Base-by-base conservation (phyloP, 2,113 vertebrate genomes). In the Anoura caudifer region DNA sequence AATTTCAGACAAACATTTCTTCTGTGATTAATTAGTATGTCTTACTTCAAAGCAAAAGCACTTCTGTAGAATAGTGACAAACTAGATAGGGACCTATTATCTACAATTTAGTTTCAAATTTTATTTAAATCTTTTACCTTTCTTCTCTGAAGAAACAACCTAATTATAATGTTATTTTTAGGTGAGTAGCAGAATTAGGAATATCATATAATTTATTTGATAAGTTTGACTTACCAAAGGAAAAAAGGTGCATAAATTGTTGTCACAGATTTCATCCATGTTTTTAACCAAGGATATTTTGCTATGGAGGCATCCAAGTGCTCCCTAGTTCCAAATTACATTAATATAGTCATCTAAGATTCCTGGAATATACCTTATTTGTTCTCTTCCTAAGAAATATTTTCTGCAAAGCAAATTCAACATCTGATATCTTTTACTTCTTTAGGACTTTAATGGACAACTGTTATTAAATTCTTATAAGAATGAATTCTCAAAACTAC, bases 11-110 rank as follows among this genome's bases (percentile, higher is more conserved):
- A 50, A 56, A 86, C 14, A 67, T 87, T 36, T 91, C 47, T 83
- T 69, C 65, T 86, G 70, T n/a, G n/a, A 83, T 94, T 76, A 91
- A 92, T 75, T 88, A 81, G 52, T 82, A 86, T 22, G n/a, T 56
- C 33, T 80, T 61, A 69, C 16, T 84, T 92, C 52, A 82, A 69
- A 81, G 43, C 59, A 90, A 94, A 94, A 54, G 3, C 28, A 59
- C 14, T 84, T 54, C 15, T 33, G 19, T 13, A 80, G 26, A 82
- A 43, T 7, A 54, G 20, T 3, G 28, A 86, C 24, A 91, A 65
- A 5, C 22, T 73, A 47, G 17, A 14, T 52, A 47, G 92, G 17
- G 20, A 43, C 20, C 28, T 73, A 17, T 76, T 52, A 91, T 45
- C 72, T 52, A 72, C 4, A 94, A 59, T 72, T 89, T 80, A 76